Evolutionary conservation across 2,113 vertebrate species (phyloP), one percentile per base, ranked within the genome.

Genomic region (Amazona vittata): DNA sequence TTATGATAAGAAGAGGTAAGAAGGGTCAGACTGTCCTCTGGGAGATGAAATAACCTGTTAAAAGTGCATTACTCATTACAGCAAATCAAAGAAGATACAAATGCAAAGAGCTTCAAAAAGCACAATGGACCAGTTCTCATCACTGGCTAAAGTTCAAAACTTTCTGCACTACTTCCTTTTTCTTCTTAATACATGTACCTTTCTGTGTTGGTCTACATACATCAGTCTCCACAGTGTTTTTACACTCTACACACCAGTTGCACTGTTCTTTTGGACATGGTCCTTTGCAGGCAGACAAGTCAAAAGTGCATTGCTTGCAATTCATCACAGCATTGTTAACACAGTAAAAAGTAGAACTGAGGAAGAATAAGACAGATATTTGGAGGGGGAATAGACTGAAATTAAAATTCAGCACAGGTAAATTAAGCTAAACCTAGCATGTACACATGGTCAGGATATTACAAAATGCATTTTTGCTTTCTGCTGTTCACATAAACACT

Each of bases 31-130:
- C 53, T 52, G 49, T 65, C 77, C 91, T 57, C 47, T 12, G 81
- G 65, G 74, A 92, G 89, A 89, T 83, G 52, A 95, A 96, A 94
- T 89, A 96, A 94, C 71, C 89, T n/a, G 7, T 71, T 85, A 14
- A 53, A 64, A 81, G 33, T 11, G 31, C 19, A 2, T 93, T 78
- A 86, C 90, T 96, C 91, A 92, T 73, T 79, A 24, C 86, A 74
- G 62, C 1, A 10, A 94, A 85, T 79, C 90, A 82, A 71, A 94
- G 39, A 68, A 17, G 52, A 74, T 59, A n/a, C 26, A 39, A 75
- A 83, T 28, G 75, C 53, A 68, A 60, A 86, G 60, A 73, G n/a
- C 83, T 76, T 63, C 83, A 71, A 37, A 79, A 86, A 73, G 70
- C 44, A 11, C 41, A 24, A 7, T 37, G 74, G 43, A 33, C 25